These are phyloP conservation scores for Cryptoblepharus egeriae DNA, from an alignment of 2,797 vertebrate species.

Conservation along the genomic window DNA sequence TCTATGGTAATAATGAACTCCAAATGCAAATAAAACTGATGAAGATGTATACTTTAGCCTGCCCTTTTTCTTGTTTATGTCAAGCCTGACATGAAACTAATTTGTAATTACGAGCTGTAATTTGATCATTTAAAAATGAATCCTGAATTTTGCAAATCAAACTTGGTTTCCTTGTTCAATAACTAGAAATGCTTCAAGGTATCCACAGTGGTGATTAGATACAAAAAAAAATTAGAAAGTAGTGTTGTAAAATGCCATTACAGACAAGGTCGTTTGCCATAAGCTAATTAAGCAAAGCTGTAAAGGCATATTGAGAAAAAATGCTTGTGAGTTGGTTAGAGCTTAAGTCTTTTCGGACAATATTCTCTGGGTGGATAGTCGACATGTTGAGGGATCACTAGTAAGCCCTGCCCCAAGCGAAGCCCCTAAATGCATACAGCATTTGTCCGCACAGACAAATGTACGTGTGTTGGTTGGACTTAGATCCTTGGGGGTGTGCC, in stretches of 20 bases:
- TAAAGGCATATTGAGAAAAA: not conserved
- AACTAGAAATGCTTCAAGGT: conserved; percentile 15
- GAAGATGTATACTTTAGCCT: conserved; percentile 35
- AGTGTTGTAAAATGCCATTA: not conserved
- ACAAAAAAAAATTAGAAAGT: not conserved
- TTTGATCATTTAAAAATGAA: conserved; percentile 3
- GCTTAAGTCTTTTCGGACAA: not conserved
- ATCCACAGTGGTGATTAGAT: not conserved
- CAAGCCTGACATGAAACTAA: conserved; percentile 7
- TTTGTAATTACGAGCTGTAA: conserved; percentile 2
- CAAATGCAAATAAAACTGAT: not conserved
- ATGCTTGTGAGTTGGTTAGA: not conserved
- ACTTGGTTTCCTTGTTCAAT: not conserved
- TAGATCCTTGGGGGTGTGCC: too few relatives aligned
- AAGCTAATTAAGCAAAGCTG: too few relatives aligned
- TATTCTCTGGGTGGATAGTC: too few relatives aligned
- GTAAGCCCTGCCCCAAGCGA: too few relatives aligned
- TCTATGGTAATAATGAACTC: not conserved
- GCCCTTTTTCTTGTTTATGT: not conserved
- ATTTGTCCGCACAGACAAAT: too few relatives aligned
- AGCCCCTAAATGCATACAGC: too few relatives aligned
- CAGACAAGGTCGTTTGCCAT: conserved; percentile 4
- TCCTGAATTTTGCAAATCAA: conserved; percentile 17
- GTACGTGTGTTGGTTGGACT: too few relatives aligned
- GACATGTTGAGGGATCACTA: too few relatives aligned